Evolutionary conservation across 1,140 invertebrate species (phyloP), one percentile per base, ranked within the genome.

Genomic region (Pseudomyrmex concolor): DNA sequence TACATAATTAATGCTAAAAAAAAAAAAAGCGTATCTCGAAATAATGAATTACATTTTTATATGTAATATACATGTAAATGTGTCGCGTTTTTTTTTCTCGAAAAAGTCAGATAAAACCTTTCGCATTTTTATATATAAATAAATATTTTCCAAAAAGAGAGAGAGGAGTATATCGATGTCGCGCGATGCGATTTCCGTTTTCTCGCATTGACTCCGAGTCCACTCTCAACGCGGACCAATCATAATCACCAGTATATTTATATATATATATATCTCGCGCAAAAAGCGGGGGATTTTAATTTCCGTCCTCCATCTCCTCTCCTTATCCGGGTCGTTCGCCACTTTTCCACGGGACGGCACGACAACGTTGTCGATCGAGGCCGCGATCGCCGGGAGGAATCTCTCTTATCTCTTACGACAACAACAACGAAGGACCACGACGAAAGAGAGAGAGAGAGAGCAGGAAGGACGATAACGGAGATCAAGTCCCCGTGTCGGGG

Each of bases 391-490:
- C 80, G 17, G 34, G 60, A 73, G 62, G 63, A 51, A 55, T 73
- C 71, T 55, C 45, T 59, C 81, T 87, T 86, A 86, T 86, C 84
- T 84, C 67, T 48, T 50, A 19, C 68, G 43, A 34, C 80, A 19
- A 68, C 54, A 74, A 59, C 77, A 76, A 66, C 70, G n/a, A n/a
- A 25, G 62, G n/a, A n/a, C n/a, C n/a, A 57, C 43, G 43, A 50
- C 22, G 34, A 19, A 13, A 48, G n/a, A 17, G 34, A 15, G 13
- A 59, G 25, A 13, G 22, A 25, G 51, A 13, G 60, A 76, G 51
- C 19, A 59, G 13, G 12, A 68, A 71, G 48, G 70, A 81, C 59
- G 71, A 88, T 82, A 82, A 85, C 82, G 25, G 81, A 66, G 76
- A 82, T 87, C 76, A 82, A 70, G 76, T 43, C 54, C 70, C 70